A percentile compares a stretch with the other conserved stretches of the same genome.
Evolutionary conservation across 53 echinoderm and acorn worm genomes (phyloP).

Genomic region (Echinarachnius parma): DNA sequence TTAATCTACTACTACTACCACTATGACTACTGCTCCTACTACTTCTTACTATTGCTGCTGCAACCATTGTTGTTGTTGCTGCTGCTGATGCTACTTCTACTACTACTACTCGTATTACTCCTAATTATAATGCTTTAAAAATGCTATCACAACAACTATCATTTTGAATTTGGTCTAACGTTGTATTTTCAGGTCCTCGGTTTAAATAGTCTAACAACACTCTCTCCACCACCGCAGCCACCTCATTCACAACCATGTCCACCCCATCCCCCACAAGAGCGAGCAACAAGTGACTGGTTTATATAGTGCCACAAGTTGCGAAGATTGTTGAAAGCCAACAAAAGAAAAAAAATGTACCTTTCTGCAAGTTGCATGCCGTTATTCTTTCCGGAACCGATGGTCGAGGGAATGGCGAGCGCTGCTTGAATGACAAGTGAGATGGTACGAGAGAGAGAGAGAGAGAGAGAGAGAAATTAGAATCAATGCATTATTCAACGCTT

Average conservation of each 20-base stretch:
- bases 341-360: conserved; percentile 7
- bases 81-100: not conserved
- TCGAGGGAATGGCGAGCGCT: conserved; percentile 61
- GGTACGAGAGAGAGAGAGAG: conserved; percentile 2
- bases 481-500: no score
- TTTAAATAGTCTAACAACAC: not conserved
- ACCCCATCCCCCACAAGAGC: not conserved
- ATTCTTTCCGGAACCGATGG: conserved; percentile 13
- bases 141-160: conserved; percentile 6
- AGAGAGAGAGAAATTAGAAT: conserved; percentile 2
- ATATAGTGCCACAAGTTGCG: not conserved
- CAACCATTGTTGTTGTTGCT: not conserved
- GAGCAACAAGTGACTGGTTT: not conserved
- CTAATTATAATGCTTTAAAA: not conserved
- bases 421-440: no score
- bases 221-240: not conserved
- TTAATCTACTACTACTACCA: not conserved
- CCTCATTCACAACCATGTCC: not conserved
- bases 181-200: no score
- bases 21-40: not conserved
- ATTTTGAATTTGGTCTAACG: no score
- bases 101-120: not conserved
- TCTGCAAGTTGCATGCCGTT: conserved; percentile 23
- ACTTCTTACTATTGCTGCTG: not conserved
- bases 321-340: not conserved